Evolutionary conservation across 2,797 vertebrate genomes (phyloP), one percentile per base, ranked within the genome.

Genomic region (Pristis pectinata): DNA sequence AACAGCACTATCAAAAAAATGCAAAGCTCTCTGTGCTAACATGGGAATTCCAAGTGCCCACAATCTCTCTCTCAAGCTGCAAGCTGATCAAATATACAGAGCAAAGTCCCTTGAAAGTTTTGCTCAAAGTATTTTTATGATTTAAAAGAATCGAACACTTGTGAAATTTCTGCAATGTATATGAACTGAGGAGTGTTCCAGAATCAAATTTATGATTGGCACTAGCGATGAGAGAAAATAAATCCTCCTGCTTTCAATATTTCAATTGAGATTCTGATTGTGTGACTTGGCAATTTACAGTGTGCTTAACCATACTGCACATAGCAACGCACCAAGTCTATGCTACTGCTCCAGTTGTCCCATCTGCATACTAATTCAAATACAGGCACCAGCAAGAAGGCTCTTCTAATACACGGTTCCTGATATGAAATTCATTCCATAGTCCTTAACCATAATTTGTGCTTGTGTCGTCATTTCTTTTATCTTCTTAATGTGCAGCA

Each of bases 401-500:
- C 72, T 53, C 49, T 76, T 76, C 92, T 9, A 15, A 53, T n/a
- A 76, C 72, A 76, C 44, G 56, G 67, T 30, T 76, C 27, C 70
- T 94, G 92, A 94, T 76, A 74, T 94, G 27, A 94, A 94, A 94
- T 94, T 94, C 72, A 94, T 72, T 94, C 92, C 70, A 76, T n/a
- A 34, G 92, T 76, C 44, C 92, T 94, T 94, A 94, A 94, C 92
- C 13, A 56, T 76, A 94, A 94, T 94, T 94, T 72, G 92, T 94
- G 41, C 92, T 76, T n/a, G 92, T 94, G 92, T 94, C 64, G 92
- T 94, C 44, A 94, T 94, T 94, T 94, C 70, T 53, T 94, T 94
- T 94, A 94, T 94, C 92, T 94, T 94, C 30, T 76, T 94, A 94
- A 76, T 94, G 92, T 15, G 49, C 44, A 53, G 92, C 70, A 94